Percentiles rank a stretch among this genome's conserved stretches.
These are phyloP conservation scores for Neopipo cinnamomea DNA, from an alignment of 2,113 vertebrate species.

Conservation along the genomic window DNA sequence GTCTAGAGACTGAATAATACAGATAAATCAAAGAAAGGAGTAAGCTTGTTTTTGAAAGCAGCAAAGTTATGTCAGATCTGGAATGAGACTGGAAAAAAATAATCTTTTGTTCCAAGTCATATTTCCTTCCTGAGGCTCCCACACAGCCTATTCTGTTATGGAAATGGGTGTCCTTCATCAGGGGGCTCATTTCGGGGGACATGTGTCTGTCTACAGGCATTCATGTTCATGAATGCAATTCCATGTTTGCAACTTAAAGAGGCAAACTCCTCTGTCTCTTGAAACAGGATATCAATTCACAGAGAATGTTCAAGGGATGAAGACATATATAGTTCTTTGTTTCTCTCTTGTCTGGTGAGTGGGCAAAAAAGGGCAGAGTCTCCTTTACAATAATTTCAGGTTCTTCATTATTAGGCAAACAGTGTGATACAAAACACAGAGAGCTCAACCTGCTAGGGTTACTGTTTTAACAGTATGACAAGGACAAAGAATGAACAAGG, in stretches of 20 bases:
- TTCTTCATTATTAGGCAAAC: background rate
- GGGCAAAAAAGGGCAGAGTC: background rate
- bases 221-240: background rate
- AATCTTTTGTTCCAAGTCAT: background rate
- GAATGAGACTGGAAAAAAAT: background rate
- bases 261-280: background rate
- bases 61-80: background rate
- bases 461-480: too few species aligned
- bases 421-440: background rate
- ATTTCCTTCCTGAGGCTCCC: background rate
- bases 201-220: background rate
- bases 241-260: background rate
- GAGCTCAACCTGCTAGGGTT: background rate
- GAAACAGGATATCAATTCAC: background rate
- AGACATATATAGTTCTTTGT: background rate
- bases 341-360: background rate
- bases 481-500: background rate
- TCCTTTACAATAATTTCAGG: background rate
- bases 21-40: conserved; percentile 5
- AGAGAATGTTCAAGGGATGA: background rate
- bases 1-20: background rate
- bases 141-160: background rate
- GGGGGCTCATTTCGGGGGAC: background rate
- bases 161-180: background rate
- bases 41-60: background rate